Conservation (phyloP, 1,140 invertebrate species). For the Trypoxylus dichotomus region DNA sequence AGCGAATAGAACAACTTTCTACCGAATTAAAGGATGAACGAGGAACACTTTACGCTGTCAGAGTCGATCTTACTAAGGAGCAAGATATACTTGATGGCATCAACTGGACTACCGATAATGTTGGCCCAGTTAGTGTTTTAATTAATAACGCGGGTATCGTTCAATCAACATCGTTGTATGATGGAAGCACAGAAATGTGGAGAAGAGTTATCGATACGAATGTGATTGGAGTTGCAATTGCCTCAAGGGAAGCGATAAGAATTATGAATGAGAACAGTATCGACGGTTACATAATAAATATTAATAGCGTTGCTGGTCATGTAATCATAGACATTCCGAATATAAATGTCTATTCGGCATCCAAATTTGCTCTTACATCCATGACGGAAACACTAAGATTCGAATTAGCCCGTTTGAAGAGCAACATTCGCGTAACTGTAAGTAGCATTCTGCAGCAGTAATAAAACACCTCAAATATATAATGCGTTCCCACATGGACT, state of each 20-base stretch:
- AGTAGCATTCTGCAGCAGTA: no score
- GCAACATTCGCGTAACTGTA: constrained; percentile 56
- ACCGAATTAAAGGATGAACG: constrained; percentile 29
- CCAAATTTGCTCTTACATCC: constrained; percentile 56
- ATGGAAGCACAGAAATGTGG: constrained; percentile 11
- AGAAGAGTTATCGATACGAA: not conserved
- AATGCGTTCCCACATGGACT: no score
- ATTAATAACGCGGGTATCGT: constrained; percentile 24
- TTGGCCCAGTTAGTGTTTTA: constrained; percentile 44
- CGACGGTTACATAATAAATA: constrained; percentile 30
- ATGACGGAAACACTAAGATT: constrained; percentile 55
- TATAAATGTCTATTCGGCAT: constrained; percentile 54
- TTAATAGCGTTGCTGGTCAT: constrained; percentile 47
- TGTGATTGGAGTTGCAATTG: constrained; percentile 55
- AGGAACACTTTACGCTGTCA: constrained; percentile 50
- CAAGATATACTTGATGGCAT: constrained; percentile 47
- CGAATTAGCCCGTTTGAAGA: constrained; percentile 54
- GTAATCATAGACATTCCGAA: constrained; percentile 40
- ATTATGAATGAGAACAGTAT: constrained; percentile 28
- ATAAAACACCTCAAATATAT: no score
- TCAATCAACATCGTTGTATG: not conserved
- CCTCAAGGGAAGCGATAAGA: constrained; percentile 58
- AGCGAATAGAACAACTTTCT: constrained; percentile 45
- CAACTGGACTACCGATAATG: constrained; percentile 50
- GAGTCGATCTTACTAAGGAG: constrained; percentile 58